These are phyloP conservation scores for Linhomoeus sp. DNA, from an alignment of 2,888 invertebrate species.

Conservation along the genomic window DNA sequence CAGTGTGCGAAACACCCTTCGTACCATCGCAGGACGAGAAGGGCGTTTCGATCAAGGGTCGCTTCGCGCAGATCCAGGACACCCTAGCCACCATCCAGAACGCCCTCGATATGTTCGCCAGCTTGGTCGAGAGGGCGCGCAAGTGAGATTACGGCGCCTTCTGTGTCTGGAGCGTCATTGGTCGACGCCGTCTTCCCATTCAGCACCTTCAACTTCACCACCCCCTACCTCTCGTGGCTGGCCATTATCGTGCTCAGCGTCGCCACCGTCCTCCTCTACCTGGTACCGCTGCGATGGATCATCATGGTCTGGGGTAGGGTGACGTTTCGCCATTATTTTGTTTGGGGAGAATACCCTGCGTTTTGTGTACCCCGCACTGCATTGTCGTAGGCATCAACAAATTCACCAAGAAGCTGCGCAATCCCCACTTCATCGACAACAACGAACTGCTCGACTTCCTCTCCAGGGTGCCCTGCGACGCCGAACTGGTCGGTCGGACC, in stretches of 20 bases:
- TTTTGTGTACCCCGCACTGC: neutral
- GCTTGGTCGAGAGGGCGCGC: constrained; percentile 76
- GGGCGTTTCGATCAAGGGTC: too few species aligned
- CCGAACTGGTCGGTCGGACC: constrained; percentile 47
- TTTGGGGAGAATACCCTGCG: too few species aligned
- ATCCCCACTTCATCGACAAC: constrained; percentile 84
- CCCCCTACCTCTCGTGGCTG: constrained; percentile 81
- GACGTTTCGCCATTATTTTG: neutral
- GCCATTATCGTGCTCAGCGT: constrained; percentile 56
- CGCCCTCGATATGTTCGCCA: constrained; percentile 74
- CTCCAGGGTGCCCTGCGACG: constrained; percentile 80
- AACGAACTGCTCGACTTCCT: constrained; percentile 86
- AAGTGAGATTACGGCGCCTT: constrained; percentile 54
- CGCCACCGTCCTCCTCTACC: constrained; percentile 58
- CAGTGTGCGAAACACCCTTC: too few species aligned
- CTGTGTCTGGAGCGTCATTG: too few species aligned
- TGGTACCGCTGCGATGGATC: constrained; percentile 66
- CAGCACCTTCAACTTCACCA: constrained; percentile 85
- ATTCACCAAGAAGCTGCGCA: constrained; percentile 71
- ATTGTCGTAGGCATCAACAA: constrained; percentile 48
- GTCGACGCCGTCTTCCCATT: too few species aligned
- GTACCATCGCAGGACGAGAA: too few species aligned
- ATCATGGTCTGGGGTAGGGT: constrained; percentile 66
- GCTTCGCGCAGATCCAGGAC: constrained; percentile 36
- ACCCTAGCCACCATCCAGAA: constrained; percentile 91